Evolutionary conservation across 2,888 invertebrate species (phyloP).

Genomic region (Cephus pulcher): DNA sequence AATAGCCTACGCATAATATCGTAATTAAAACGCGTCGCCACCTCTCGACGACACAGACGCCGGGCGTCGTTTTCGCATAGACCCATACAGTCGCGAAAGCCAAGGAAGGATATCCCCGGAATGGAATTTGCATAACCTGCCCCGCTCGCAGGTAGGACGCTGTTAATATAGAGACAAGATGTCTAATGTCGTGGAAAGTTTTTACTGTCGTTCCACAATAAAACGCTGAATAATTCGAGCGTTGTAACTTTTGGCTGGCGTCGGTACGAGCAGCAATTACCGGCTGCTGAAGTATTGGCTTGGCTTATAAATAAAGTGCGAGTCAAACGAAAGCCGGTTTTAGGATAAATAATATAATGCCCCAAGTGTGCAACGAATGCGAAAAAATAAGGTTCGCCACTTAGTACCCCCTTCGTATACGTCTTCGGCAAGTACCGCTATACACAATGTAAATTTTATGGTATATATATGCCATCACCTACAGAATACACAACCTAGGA

Average conservation of each 20-base stretch:
- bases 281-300: neutral
- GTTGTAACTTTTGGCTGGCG: neutral
- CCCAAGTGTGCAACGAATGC: neutral
- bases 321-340: neutral
- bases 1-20: slow-evolving; percentile 34
- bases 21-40: slow-evolving; percentile 35
- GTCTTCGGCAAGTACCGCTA: neutral
- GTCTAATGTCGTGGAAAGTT: slow-evolving; percentile 57
- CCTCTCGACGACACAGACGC: slow-evolving; percentile 5
- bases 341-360: neutral
- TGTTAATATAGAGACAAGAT: slow-evolving; percentile 44
- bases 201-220: slow-evolving; percentile 32
- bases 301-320: neutral
- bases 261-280: neutral
- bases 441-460: neutral
- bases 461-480: neutral
- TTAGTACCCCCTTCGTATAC: neutral
- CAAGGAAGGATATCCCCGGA: neutral
- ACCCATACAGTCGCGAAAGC: neutral
- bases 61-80: neutral
- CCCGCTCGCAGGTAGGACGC: slow-evolving; percentile 40
- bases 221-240: slow-evolving; percentile 36
- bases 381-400: neutral
- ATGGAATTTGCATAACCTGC: slow-evolving; percentile 55
- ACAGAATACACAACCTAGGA: neutral